Evolutionary conservation across 2,888 invertebrate genomes (phyloP).

Genomic region (Craniophora ligustri): DNA sequence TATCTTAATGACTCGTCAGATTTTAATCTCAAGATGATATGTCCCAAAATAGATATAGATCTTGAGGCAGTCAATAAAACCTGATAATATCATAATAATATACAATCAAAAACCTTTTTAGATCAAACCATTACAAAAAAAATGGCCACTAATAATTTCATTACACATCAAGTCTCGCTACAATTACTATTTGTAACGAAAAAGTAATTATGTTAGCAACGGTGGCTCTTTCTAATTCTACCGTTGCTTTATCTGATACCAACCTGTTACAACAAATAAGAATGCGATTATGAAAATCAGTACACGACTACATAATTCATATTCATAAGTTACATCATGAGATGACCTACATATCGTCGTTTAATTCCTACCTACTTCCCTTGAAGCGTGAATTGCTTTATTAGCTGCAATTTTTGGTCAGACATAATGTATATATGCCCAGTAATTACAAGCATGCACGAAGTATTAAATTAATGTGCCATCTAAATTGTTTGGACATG

Average conservation of each 20-base stretch:
- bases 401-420: slow-evolving; percentile 60
- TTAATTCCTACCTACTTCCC: slow-evolving; percentile 64
- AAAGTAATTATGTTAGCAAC: slow-evolving; percentile 55
- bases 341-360: slow-evolving; percentile 70
- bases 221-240: slow-evolving; percentile 54
- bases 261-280: slow-evolving; percentile 67
- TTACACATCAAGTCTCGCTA: slow-evolving; percentile 44
- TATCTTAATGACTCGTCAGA: slow-evolving; percentile 4
- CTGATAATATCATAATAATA: slow-evolving; percentile 2
- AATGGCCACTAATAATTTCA: slow-evolving; percentile 33
- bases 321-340: slow-evolving; percentile 76
- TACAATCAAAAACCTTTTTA: slow-evolving; percentile 12
- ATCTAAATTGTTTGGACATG: slow-evolving; percentile 43
- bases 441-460: slow-evolving; percentile 54
- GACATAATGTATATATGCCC: slow-evolving; percentile 48
- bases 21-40: neutral
- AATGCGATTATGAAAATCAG: slow-evolving; percentile 77
- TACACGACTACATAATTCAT: slow-evolving; percentile 68
- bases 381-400: slow-evolving; percentile 73
- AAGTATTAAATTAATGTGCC: slow-evolving; percentile 35
- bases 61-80: slow-evolving; percentile 21
- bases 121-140: slow-evolving; percentile 13
- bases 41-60: no score
- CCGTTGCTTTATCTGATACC: slow-evolving; percentile 62
- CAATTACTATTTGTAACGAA: slow-evolving; percentile 53